phyloP scores from a whole-genome alignment of 2,888 invertebrate genomes.

The Stomorhina lunata region DNA sequence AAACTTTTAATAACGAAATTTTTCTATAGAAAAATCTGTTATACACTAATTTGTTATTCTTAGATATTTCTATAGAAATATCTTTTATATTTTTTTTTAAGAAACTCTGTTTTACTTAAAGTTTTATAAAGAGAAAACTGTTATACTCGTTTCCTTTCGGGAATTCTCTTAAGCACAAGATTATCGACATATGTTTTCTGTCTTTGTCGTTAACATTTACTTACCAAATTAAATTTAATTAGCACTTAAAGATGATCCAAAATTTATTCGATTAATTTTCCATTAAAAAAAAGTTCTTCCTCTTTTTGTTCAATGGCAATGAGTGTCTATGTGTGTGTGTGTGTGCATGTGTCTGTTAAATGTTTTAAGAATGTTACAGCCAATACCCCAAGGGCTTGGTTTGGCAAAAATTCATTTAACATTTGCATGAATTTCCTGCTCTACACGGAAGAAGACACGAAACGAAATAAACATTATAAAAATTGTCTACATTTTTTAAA shows the following conservation, averaged over 20 bases:
- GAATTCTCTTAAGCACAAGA: too few species aligned
- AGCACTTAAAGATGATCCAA: conserved; percentile 22
- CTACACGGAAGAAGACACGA: conserved; percentile 5
- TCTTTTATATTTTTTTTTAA: too few species aligned
- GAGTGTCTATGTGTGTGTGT: neutral
- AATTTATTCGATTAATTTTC: conserved; percentile 17
- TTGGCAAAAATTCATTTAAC: conserved; percentile 18
- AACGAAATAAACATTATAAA: conserved; percentile 33
- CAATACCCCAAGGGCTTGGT: conserved; percentile 43
- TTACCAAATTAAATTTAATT: conserved; percentile 40
- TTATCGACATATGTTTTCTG: too few species aligned
- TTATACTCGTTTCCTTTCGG: too few species aligned
- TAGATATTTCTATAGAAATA: too few species aligned
- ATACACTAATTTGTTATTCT: too few species aligned
- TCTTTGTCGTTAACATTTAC: too few species aligned
- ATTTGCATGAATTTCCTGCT: conserved; percentile 35
- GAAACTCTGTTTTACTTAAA: too few species aligned
- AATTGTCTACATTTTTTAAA: conserved; percentile 46
- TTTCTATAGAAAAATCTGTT: too few species aligned
- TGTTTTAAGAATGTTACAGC: neutral
- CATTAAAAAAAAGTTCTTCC: neutral
- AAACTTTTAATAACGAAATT: too few species aligned
- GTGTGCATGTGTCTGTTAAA: neutral
- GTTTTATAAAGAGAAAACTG: too few species aligned
- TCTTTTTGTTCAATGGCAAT: neutral